Evolutionary conservation across 1,140 invertebrate species (phyloP), one percentile per base, ranked within the genome.

Genomic region (Drosophila trapezifrons): DNA sequence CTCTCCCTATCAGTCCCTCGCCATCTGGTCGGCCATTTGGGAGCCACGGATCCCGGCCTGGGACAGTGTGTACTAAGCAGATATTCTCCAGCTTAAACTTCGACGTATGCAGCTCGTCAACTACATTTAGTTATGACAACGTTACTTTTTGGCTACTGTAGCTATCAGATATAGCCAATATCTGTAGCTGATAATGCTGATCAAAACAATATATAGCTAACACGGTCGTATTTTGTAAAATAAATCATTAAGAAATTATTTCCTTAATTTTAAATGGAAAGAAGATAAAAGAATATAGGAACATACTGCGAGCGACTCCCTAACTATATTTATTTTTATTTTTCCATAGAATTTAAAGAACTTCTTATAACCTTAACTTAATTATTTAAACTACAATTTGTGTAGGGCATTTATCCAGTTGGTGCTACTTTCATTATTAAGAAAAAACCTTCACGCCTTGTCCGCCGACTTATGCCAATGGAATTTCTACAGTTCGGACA

Each of bases 391-490:
- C 6, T 3, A 17, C 0, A 52, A 2, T 20, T 52, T 20, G 0
- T 3, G 1, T 12, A 60, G 37, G 15, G 45, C 45, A 64, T 64
- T 35, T 25, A 12, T 2, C 2, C 3, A 32, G 35, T 42, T 45
- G 43, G 7, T 20, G 6, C 3, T n/a, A 17, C 12, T 0, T 1
- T 35, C 17, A 25, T 25, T 59, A 51, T 56, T 12, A 9, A 20
- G 22, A 12, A 17, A 17, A 59, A 27, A 12, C 42, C 15, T 40
- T 47, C 6, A 22, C 54, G 51, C 29, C 42, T 74, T 57, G 51
- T 42, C 18, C 27, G 79, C 22, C 75, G 71, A 86, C 57, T 87
- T 87, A 87, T 87, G 76, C 79, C 58, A 70, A 43, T 70, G 84
- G 83, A 87, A 87, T 87, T 80, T 54, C 64, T 55, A 54, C 63